Conservation (phyloP, 1,140 invertebrate species). For the Drosophila parvula region DNA sequence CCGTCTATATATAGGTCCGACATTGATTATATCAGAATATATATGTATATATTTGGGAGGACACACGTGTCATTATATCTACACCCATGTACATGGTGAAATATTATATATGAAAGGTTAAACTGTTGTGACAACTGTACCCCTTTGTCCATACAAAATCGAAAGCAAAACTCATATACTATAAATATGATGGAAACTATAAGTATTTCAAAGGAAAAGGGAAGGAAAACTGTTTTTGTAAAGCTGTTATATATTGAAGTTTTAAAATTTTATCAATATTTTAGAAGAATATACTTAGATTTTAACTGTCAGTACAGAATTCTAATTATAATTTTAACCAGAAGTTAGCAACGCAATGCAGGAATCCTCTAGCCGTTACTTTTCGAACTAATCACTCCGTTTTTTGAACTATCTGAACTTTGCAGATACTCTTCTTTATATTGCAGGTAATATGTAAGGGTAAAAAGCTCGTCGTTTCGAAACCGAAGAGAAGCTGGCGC, state of each 20-base stretch:
- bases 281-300: not conserved
- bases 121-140: constrained; percentile 27
- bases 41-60: not conserved
- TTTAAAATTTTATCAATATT: not conserved
- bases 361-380: too few species aligned
- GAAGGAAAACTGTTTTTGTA: not conserved
- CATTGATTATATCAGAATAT: constrained; percentile 36
- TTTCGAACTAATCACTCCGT: too few species aligned
- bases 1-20: constrained; percentile 20
- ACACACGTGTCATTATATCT: not conserved
- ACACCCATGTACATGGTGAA: not conserved
- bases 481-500: not conserved
- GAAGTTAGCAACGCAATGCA: too few species aligned
- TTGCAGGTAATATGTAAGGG: too few species aligned
- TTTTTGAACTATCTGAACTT: too few species aligned
- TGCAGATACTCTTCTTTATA: too few species aligned
- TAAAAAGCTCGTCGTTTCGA: not conserved
- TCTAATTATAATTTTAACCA: too few species aligned
- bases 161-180: not conserved
- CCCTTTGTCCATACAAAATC: not conserved
- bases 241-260: not conserved
- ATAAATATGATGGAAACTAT: not conserved
- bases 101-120: not conserved
- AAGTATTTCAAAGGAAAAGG: too few species aligned
- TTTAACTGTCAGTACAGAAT: not conserved